phyloP scores from a whole-genome alignment of 2,888 invertebrate genomes.

The Linhomoeus sp. region DNA sequence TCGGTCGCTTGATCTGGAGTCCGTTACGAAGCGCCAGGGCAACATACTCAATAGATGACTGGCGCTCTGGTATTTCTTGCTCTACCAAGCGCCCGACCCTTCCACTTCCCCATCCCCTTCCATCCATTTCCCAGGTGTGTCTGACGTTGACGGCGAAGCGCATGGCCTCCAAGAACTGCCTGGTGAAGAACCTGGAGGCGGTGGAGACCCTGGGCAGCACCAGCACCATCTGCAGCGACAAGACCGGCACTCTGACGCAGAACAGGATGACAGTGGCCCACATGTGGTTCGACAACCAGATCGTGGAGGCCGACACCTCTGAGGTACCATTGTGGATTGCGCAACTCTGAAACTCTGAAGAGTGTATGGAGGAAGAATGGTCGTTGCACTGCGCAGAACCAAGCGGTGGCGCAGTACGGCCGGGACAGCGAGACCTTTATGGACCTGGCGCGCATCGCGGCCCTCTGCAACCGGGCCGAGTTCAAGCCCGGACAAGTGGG shows the following conservation, averaged over 20 bases:
- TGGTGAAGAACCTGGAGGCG: constrained; percentile 97
- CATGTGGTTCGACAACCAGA: constrained; percentile 65
- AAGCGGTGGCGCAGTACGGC: background rate
- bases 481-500: constrained; percentile 60
- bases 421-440: background rate
- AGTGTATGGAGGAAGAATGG: too few relatives aligned
- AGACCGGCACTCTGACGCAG: constrained; percentile 63
- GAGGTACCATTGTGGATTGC: constrained; percentile 79
- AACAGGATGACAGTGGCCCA: constrained; percentile 38
- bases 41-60: too few relatives aligned
- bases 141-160: constrained; percentile 93
- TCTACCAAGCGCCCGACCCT: too few relatives aligned
- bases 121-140: constrained; percentile 48
- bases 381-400: background rate
- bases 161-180: constrained; percentile 96
- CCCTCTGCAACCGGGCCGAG: constrained; percentile 92
- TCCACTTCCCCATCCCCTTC: too few relatives aligned
- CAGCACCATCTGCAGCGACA: constrained; percentile 98
- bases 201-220: constrained; percentile 97
- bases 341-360: constrained; percentile 84
- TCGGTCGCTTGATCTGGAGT: too few relatives aligned
- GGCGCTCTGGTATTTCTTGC: too few relatives aligned
- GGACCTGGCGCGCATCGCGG: constrained; percentile 71
- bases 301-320: constrained; percentile 94
- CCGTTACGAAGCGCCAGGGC: too few relatives aligned